Evolutionary conservation across 2,888 invertebrate species (phyloP), one percentile per base, ranked within the genome.

Genomic region (Coleophora deauratella): DNA sequence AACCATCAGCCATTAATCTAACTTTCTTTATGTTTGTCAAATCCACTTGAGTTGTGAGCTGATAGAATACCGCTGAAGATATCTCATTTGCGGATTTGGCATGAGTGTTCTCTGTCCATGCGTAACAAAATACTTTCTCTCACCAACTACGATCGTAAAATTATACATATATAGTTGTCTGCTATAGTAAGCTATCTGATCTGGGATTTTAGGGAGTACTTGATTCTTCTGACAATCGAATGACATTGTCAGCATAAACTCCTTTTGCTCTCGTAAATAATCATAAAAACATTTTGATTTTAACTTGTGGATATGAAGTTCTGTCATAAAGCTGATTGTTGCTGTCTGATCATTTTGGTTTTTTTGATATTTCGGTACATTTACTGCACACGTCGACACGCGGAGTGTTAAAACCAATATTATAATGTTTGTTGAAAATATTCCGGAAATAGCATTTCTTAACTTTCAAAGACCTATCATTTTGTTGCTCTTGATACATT

Each of bases 221-320:
- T 34, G 44, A 42, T 51, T 51, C 27, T 51, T 51, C 33, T 50
- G 45, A 34, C 51, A 51, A 12, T 50, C 49, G 32, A 51, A 50
- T n/a, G 33, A 33, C 12, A 40, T 7, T 31, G 40, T 35, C 35
- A 44, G n/a, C 33, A 41, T 40, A 30, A 2, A 14, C 32, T 35
- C 40, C 2, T 35, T 21, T 11, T 35, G 37, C 21, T 44, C 44
- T 10, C 39, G 39, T 43, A 43, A 39, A 39, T 39, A 39, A 11
- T 35, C 33, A 33, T 27, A 42, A 37, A 38, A 42, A 12, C 27
- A 30, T 33, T 38, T 35, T 13, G 41, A 31, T 33, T 37, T 41
- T 3, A 37, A 37, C 28, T 37, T 37, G 33, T 42, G 42, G 2
- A 42, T 31, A 2, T 35, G 34, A 9, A 35, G n/a, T 14, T 42